phyloP scores from a whole-genome alignment of 2,888 invertebrate species.

The Drosophila multiciliata region DNA sequence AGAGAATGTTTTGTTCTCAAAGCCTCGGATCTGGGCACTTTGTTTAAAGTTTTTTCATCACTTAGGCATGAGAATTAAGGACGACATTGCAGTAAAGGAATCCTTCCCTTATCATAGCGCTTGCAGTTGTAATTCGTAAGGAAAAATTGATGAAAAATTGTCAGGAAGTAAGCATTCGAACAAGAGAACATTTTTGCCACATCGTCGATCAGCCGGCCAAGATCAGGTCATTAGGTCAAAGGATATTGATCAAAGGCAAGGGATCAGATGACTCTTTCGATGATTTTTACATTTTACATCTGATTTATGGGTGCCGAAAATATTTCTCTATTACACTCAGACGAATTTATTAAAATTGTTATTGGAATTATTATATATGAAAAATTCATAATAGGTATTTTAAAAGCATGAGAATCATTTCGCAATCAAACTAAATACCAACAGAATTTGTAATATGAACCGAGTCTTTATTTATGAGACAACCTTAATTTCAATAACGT shows the following conservation, averaged over 20 bases:
- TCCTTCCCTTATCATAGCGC: conserved; percentile 42
- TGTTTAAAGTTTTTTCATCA: conserved; percentile 77
- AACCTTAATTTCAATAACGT: conserved; percentile 33
- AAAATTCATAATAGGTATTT: conserved; percentile 5
- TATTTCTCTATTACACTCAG: conserved; percentile 51
- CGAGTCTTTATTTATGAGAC: conserved; percentile 51
- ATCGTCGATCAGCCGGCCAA: conserved; percentile 68
- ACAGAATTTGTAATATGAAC: conserved; percentile 26
- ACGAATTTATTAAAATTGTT: conserved; percentile 62
- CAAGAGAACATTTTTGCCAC: conserved; percentile 77
- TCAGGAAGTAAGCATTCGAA: conserved; percentile 54
- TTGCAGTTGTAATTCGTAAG: conserved; percentile 44
- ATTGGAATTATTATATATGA: conserved; percentile 68
- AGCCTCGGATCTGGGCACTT: conserved; percentile 38
- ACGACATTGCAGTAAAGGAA: conserved; percentile 6
- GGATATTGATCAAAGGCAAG: conserved; percentile 60
- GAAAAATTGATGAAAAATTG: conserved; percentile 64
- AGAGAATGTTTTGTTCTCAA: background rate
- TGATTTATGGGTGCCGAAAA: conserved; percentile 24
- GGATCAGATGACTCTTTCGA: conserved; percentile 57
- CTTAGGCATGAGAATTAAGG: conserved; percentile 52
- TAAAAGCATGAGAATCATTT: conserved; percentile 17
- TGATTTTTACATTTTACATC: conserved; percentile 10
- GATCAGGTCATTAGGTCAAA: conserved; percentile 84
- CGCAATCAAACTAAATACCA: background rate